Base-by-base conservation (phyloP, 2,113 vertebrate species). In the Ivindomyrus marchei region DNA sequence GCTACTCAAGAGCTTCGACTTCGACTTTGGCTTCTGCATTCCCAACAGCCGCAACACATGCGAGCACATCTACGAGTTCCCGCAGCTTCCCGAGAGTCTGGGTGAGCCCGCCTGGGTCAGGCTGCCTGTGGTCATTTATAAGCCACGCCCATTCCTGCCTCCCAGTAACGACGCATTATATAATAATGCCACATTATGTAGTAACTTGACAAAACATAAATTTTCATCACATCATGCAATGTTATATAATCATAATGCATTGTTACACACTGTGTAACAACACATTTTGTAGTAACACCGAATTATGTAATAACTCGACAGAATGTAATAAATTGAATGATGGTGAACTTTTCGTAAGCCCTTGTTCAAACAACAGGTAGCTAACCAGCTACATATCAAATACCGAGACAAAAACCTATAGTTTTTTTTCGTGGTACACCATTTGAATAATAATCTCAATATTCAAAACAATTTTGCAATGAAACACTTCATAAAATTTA, bases 21-120 rank as follows among this genome's bases (percentile, higher is more conserved):
- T 99, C 89, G 98, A 99, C 94, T 99, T 99, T 19, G 98, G 98
- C 50, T 99, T 99, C 95, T 99, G 98, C 94, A 99, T 99, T 88
- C 98, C 98, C 24, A 98, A 97, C 94, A 99, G 98, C 94, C 96
- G 98, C 91, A 99, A 99, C 95, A 99, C 98, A 0, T 99, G 98
- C 70, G 98, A 99, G 93, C 98, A 99, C 92, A 99, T 99, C 92
- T 99, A 99, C 36, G 98, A 99, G 93, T 99, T 99, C 91, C 98
- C 98, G 21, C 98, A 98, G 94, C 97, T 99, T 92, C 98, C 98
- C 45, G 98, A 99, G 87, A 97, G 98, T 88, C 96, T 98, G 92
- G 98, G 98, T 99, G 95, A 94, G 98, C 97, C 90, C 21, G 11
- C 1, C 50, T 24, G 24, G 42, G 10, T 36, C 24, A 27, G 15